These are phyloP conservation scores for Sinosuthora webbiana DNA, from an alignment of 2,113 vertebrate genomes.

Conservation along the genomic window DNA sequence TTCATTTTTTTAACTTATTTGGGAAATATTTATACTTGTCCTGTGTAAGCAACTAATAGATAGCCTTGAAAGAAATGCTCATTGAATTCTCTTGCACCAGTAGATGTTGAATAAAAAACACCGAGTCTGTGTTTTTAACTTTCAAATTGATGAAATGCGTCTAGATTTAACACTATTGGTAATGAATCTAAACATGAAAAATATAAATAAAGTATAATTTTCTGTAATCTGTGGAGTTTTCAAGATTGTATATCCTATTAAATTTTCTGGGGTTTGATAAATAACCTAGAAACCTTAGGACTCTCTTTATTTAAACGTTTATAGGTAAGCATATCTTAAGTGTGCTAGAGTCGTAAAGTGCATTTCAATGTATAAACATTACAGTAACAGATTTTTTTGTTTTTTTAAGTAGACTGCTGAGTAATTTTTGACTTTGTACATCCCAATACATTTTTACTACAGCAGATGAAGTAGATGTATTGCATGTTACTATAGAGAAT, in stretches of 20 bases:
- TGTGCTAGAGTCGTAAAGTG: not conserved
- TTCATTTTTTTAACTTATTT: not conserved
- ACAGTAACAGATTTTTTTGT: not conserved
- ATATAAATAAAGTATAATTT: not conserved
- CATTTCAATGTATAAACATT: not conserved
- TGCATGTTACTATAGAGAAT: slow-evolving; percentile 58
- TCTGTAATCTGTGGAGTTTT: not conserved
- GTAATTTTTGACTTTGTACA: slow-evolving; percentile 61
- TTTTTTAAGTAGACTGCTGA: not conserved
- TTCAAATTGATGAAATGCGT: not conserved
- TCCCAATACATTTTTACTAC: slow-evolving; percentile 64
- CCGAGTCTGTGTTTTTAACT: not conserved
- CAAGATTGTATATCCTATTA: not conserved
- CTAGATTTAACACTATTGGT: not conserved
- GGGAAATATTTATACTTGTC: not conserved
- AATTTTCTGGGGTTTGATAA: not conserved
- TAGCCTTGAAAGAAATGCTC: not conserved
- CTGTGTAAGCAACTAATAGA: not conserved
- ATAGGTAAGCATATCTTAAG: not conserved
- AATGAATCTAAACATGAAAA: not conserved
- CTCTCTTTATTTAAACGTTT: not conserved
- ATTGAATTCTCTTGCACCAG: not conserved
- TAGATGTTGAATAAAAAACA: not conserved
- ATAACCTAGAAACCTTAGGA: slow-evolving; percentile 9
- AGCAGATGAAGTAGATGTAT: slow-evolving; percentile 70